Evolutionary conservation across 2,888 invertebrate genomes (phyloP).

Genomic region (Eupsilia transversa): DNA sequence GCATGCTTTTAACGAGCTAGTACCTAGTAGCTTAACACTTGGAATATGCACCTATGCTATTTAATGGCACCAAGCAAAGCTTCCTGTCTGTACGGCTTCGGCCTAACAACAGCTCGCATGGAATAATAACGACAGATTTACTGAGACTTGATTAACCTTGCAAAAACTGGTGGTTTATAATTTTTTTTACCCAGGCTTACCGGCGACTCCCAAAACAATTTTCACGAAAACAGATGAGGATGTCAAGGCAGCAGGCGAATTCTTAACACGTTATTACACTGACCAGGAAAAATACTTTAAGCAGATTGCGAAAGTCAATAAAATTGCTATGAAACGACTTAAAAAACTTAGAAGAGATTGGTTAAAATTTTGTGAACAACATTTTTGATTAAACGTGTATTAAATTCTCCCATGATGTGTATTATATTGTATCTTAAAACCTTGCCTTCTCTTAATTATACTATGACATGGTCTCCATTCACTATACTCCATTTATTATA

Average conservation of each 20-base stretch:
- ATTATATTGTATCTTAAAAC: not conserved
- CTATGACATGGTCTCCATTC: too few species aligned
- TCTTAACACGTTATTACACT: slow-evolving; percentile 13
- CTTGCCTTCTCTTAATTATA: too few species aligned
- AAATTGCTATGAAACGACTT: slow-evolving; percentile 28
- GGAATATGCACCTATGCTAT: not conserved
- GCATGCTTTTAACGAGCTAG: not conserved
- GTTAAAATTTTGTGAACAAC: slow-evolving; percentile 22
- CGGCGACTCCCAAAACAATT: not conserved
- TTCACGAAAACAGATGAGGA: not conserved
- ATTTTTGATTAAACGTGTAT: slow-evolving; percentile 18
- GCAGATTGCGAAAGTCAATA: slow-evolving; percentile 19
- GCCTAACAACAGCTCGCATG: not conserved
- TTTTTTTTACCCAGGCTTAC: not conserved
- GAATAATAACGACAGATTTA: not conserved
- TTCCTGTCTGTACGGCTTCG: not conserved
- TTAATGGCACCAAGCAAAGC: not conserved
- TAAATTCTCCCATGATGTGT: not conserved
- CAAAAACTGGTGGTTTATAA: not conserved
- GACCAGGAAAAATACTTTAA: slow-evolving; percentile 16
- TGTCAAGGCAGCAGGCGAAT: not conserved
- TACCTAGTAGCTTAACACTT: not conserved
- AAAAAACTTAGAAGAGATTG: slow-evolving; percentile 28
- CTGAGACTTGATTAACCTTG: not conserved
- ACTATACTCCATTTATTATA: too few species aligned